Percentiles rank a stretch among this genome's conserved stretches.
Conservation (phyloP, 2,888 invertebrate species). For the Lissonota sp. region DNA sequence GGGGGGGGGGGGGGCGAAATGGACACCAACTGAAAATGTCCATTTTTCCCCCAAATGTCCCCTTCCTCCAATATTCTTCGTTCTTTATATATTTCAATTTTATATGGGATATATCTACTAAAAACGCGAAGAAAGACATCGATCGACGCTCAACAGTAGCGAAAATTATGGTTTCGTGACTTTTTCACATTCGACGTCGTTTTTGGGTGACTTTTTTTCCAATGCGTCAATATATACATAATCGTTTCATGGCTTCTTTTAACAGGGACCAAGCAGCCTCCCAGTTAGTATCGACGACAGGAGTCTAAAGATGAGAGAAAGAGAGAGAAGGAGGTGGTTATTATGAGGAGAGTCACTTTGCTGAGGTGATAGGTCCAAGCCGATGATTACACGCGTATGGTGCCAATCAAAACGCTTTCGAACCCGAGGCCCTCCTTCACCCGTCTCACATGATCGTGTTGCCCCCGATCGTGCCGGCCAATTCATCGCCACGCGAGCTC, state of each 20-base stretch:
- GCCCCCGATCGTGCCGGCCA: conserved; percentile 43
- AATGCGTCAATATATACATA: conserved; percentile 3
- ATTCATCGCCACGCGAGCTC: conserved; percentile 54
- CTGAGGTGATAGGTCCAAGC: conserved; percentile 14
- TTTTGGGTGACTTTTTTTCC: too few species aligned
- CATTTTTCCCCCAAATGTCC: too few species aligned
- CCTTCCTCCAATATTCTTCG: too few species aligned
- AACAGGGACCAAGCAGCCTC: conserved; percentile 29
- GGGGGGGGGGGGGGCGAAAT: too few species aligned
- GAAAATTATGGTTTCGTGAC: too few species aligned
- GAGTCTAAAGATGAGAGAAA: conserved; percentile 4
- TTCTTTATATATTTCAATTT: too few species aligned
- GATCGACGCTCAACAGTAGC: too few species aligned
- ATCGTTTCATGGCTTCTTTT: conserved; percentile 46
- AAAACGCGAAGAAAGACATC: too few species aligned
- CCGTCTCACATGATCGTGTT: conserved; percentile 19
- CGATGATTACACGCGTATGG: conserved; percentile 53
- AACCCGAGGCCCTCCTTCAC: conserved; percentile 11
- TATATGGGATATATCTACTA: too few species aligned
- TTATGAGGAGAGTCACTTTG: conserved; percentile 24
- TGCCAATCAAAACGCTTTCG: conserved; percentile 57
- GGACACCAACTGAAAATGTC: too few species aligned
- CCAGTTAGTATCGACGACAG: conserved; percentile 49
- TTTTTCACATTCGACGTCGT: too few species aligned
- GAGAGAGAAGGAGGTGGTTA: conserved; percentile 2